Evolutionary conservation across 2,888 invertebrate species (phyloP), one percentile per base, ranked within the genome.

Genomic region (Eristalis pertinax): DNA sequence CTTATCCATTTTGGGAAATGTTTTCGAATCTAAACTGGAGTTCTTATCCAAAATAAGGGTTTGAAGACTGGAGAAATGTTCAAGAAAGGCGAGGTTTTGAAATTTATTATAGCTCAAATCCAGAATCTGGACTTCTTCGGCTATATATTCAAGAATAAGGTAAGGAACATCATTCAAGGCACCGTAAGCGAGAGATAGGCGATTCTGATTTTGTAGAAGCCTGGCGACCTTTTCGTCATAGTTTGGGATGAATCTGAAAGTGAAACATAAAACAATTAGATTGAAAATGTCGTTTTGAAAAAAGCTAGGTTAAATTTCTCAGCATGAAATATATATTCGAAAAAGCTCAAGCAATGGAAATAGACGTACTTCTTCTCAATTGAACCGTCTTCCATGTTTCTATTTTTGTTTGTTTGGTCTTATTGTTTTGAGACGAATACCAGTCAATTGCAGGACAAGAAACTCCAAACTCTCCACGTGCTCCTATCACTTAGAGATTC

Each of bases 31-130:
- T 19, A 95, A 95, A 75, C 97, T 95, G 1, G 94, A 94, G 91
- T 97, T 97, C 90, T 96, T 95, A 92, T 97, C 97, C 87, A 97
- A 94, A 90, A 97, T 96, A 15, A 97, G 92, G 0, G 96, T 96
- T 7, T 95, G 95, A 73, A 97, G 92, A 86, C 95, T 94, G 69
- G 94, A 95, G 92, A 97, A 97, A 90, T 95, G 94, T 1, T 94
- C 94, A 56, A 97, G 92, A 88, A 96, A 96, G 89, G 95, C 94
- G 83, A 97, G 93, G 92, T 96, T 95, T 76, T 96, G 97, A 83
- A 96, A 95, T 91, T 95, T 94, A 90, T 96, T 96, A 90, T 96
- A 94, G 90, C 95, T 96, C 72, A 96, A 94, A 91, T 96, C 96
- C 89, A 96, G 92, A 89, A 95, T 95, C 90, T 93, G 93, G 50